Base-by-base conservation (phyloP, 2,113 vertebrate genomes). In the Protomyctophum bolini region DNA sequence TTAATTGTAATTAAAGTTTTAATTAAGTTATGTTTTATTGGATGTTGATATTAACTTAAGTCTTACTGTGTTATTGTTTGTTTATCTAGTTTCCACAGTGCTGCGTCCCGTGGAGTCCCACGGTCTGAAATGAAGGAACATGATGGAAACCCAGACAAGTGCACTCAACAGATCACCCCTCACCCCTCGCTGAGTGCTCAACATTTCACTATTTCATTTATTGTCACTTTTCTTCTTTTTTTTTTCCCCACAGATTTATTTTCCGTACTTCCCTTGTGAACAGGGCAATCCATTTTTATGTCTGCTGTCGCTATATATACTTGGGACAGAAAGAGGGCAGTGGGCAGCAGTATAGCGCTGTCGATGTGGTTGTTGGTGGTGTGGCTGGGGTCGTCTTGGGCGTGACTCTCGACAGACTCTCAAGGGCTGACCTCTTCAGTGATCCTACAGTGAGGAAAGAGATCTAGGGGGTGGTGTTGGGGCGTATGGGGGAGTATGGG, bases 201-300 rank as follows among this genome's bases (percentile, higher is more conserved):
- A 61, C 63, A 72, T 62, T 41, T 56, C 10, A 56, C 21, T 64
- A 56, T 63, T 80, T 73, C 28, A 11, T 51, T 57, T 58, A 4
- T 68, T 6, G 29, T 6, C 21, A 12, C 65, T 68, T 6, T 14
- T 33, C 10, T 14, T 21, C 10, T 59, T 51, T n/a, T 60, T 29
- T 14, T 6, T 52, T 48, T 56, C 5, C 5, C n/a, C 10, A 14
- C 5, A 12, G 11, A 3, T 41, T 14, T 10, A 6, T 48, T 59
- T 46, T n/a, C 75, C 58, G 92, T 93, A 93, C 93, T 93, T 90
- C 88, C 91, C 89, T 85, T 87, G 29, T 57, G 46, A 85, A 90
- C 58, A 89, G 91, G 89, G 87, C 91, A 93, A 93, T 89, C 75
- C 93, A 93, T 94, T 94, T 94, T 93, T 93, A 94, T 94, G 93